phyloP scores from a whole-genome alignment of 2,888 invertebrate species.

The Coelopa pilipes region DNA sequence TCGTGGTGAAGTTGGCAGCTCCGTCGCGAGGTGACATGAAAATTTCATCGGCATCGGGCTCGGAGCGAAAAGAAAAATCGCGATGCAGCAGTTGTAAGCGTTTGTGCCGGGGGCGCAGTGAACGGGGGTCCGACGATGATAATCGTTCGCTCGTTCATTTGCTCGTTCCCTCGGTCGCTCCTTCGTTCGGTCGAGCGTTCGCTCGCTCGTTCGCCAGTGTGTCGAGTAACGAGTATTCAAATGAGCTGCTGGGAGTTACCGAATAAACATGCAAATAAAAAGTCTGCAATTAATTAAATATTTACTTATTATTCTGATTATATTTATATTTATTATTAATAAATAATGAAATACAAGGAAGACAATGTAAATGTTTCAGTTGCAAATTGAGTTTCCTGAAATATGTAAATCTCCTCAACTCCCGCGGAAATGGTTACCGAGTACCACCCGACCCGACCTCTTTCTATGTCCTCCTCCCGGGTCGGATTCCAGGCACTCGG shows the following conservation, averaged over 20 bases:
- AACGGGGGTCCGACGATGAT: not conserved
- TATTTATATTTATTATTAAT: too few species aligned
- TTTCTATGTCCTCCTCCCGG: not conserved
- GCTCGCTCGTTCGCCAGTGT: not conserved
- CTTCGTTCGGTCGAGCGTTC: too few species aligned
- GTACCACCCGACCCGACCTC: not conserved
- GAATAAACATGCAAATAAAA: too few species aligned
- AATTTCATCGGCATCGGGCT: conserved; percentile 14
- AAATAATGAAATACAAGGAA: too few species aligned
- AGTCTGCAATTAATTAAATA: too few species aligned
- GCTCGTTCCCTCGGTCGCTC: too few species aligned
- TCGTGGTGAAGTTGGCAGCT: conserved; percentile 14
- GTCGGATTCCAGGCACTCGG: not conserved
- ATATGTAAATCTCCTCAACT: too few species aligned
- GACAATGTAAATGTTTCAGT: too few species aligned
- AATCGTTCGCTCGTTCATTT: not conserved
- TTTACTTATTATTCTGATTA: too few species aligned
- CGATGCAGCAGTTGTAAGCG: not conserved
- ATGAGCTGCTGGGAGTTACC: too few species aligned
- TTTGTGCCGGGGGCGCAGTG: not conserved
- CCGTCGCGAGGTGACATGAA: conserved; percentile 26
- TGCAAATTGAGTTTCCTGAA: too few species aligned
- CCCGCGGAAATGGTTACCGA: not conserved
- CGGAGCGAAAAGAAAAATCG: conserved; percentile 20
- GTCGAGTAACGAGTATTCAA: conserved; percentile 1